phyloP scores from a whole-genome alignment of 2,113 vertebrate species.

The Jaculus jaculus region DNA sequence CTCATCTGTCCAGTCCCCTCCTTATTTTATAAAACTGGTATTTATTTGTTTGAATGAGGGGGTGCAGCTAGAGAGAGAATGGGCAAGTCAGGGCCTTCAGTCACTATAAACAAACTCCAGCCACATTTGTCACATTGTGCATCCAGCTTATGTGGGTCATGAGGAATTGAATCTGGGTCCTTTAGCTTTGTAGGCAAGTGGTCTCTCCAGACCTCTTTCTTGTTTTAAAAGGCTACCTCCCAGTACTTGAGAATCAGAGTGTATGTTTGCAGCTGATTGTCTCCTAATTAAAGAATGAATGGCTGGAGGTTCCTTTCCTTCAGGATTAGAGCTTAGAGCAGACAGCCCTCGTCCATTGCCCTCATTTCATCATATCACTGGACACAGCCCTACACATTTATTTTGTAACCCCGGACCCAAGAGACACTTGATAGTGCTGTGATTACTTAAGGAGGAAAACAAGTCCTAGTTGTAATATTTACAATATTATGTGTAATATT shows the following conservation, averaged over 20 bases:
- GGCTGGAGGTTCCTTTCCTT: slow-evolving; percentile 9
- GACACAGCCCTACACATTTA: background rate
- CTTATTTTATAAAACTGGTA: too few relatives aligned
- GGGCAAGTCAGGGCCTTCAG: too few relatives aligned
- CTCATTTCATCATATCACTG: background rate
- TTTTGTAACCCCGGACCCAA: background rate
- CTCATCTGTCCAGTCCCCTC: too few relatives aligned
- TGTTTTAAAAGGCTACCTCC: too few relatives aligned
- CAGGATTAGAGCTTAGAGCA: background rate
- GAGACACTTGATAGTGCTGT: background rate
- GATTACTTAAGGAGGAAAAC: background rate
- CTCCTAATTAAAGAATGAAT: background rate
- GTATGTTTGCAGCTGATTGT: background rate
- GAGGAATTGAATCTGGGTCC: too few relatives aligned
- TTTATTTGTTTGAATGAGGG: too few relatives aligned
- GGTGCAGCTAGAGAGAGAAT: too few relatives aligned
- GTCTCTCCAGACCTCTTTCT: too few relatives aligned
- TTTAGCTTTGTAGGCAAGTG: too few relatives aligned
- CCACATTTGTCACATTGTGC: too few relatives aligned
- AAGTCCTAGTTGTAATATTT: background rate
- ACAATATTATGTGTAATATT: rapidly evolving
- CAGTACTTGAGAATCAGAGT: slow-evolving; percentile 18
- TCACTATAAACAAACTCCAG: too few relatives aligned
- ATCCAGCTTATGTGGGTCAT: too few relatives aligned
- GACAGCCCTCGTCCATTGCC: background rate